These are phyloP conservation scores for Peromyscus maniculatus DNA, from an alignment of 2,113 vertebrate species.

Conservation along the genomic window DNA sequence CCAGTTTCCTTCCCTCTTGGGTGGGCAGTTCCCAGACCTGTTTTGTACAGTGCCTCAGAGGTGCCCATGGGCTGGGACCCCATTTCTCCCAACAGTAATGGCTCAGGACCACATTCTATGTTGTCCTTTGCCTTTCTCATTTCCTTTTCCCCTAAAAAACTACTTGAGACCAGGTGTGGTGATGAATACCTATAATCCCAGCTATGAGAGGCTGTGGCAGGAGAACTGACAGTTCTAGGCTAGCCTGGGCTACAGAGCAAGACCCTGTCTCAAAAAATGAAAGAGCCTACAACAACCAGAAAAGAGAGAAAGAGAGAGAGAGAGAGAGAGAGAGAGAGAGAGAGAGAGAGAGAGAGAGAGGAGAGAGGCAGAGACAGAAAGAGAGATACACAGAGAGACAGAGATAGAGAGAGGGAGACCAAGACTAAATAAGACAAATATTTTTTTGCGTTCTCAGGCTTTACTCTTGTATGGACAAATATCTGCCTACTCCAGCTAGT, in stretches of 20 bases:
- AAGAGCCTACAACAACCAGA: background rate
- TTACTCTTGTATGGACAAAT: background rate
- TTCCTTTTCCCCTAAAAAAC: background rate
- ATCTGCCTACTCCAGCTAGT: background rate
- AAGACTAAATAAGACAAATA: background rate
- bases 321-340: background rate
- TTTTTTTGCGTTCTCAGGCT: background rate
- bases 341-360: background rate
- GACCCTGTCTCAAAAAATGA: background rate
- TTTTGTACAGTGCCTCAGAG: background rate
- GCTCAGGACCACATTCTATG: rapidly evolving
- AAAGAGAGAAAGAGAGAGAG: background rate
- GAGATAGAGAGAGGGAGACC: background rate
- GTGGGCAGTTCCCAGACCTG: background rate
- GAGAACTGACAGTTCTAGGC: background rate
- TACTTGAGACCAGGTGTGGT: too few relatives aligned
- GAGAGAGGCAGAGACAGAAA: background rate
- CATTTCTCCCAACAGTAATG: background rate
- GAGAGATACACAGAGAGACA: background rate
- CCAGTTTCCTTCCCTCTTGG: background rate
- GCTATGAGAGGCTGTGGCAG: background rate
- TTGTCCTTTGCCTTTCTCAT: rapidly evolving
- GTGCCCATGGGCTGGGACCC: rapidly evolving
- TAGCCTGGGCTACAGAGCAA: background rate
- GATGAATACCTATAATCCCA: background rate